A percentile compares a stretch with the other conserved stretches of the same genome.
Conservation (phyloP, 2,113 vertebrate species). For the Cervus canadensis region DNA sequence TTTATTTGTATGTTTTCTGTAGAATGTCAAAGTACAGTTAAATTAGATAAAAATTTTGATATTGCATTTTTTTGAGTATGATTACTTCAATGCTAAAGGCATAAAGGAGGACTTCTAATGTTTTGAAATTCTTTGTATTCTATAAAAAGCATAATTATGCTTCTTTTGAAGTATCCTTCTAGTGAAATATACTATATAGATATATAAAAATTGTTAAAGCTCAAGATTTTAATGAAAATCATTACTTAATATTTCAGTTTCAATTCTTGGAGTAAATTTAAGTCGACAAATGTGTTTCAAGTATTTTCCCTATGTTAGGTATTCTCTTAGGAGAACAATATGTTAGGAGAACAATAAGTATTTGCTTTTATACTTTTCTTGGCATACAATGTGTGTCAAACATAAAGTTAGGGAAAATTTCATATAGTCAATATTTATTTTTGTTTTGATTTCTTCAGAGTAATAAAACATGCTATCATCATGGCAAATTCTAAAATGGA, state of each 20-base stretch:
- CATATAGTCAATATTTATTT: conserved; percentile 5
- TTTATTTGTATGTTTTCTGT: neutral
- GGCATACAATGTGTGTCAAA: neutral
- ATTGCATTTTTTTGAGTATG: neutral
- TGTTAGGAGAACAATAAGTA: neutral
- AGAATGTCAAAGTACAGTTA: neutral
- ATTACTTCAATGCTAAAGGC: neutral
- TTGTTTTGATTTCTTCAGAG: conserved; percentile 25
- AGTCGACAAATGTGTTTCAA: neutral
- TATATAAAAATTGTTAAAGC: conserved; percentile 11
- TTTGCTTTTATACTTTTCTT: conserved; percentile 14
- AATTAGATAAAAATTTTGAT: neutral
- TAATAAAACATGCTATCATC: conserved; percentile 54
- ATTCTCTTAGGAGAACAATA: neutral
- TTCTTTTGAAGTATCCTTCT: conserved; percentile 15
- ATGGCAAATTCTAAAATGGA: conserved; percentile 24
- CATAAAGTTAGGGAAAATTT: conserved; percentile 28
- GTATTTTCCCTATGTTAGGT: neutral
- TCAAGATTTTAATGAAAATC: neutral
- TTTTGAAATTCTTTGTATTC: neutral
- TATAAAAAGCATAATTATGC: conserved; percentile 13
- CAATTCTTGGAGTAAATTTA: neutral
- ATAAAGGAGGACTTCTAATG: neutral
- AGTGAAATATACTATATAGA: neutral
- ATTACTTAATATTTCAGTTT: neutral